A percentile compares a stretch with the other conserved stretches of the same genome.
phyloP scores from a whole-genome alignment of 2,113 vertebrate genomes.

The Centropus bengalensis region DNA sequence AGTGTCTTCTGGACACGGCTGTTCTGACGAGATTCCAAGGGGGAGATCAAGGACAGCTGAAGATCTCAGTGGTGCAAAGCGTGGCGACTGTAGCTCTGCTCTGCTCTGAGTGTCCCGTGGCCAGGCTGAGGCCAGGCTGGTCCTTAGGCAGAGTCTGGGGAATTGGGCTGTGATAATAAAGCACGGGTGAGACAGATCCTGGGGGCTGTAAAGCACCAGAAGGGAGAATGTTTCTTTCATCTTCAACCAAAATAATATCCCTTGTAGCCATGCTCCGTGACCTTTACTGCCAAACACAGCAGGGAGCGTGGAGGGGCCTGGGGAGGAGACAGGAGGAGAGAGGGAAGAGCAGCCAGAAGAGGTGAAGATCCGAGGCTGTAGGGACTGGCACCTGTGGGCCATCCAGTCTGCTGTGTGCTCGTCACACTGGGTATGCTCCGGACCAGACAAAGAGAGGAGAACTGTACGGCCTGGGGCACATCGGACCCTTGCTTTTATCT shows the following conservation, averaged over 20 bases:
- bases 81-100: not conserved
- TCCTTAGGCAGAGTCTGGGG: not conserved
- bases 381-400: not conserved
- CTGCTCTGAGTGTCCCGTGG: not conserved
- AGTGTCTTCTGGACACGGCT: not conserved
- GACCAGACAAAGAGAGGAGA: not conserved
- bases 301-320: not conserved
- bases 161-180: rapidly evolving
- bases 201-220: not conserved
- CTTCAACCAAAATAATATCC: not conserved
- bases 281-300: not conserved
- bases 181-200: not conserved
- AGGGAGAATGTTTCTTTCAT: not conserved
- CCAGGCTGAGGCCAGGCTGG: not conserved
- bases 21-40: not conserved
- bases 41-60: not conserved
- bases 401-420: not conserved
- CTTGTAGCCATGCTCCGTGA: not conserved
- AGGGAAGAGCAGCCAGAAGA: not conserved
- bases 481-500: not conserved
- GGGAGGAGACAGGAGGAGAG: not conserved
- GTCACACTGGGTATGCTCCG: not conserved
- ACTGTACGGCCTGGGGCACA: not conserved
- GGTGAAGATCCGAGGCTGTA: not conserved
- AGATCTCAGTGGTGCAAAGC: not conserved